Conservation (phyloP, 2,797 vertebrate genomes). For the Gadopsis marmoratus region DNA sequence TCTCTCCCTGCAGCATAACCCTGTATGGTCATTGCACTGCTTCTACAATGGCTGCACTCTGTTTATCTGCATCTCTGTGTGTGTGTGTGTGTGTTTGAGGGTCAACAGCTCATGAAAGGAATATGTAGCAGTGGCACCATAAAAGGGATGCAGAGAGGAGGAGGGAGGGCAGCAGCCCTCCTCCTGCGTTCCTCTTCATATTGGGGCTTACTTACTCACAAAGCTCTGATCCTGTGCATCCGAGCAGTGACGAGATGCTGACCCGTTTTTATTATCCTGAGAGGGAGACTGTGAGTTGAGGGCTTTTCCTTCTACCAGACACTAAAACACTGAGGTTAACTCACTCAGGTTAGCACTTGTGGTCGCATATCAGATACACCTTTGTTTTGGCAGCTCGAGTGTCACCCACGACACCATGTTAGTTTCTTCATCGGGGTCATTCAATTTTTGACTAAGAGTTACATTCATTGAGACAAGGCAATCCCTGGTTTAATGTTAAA, state of each 20-base stretch:
- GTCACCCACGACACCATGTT: too few species aligned
- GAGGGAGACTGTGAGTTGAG: too few species aligned
- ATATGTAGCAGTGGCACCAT: slow-evolving; percentile 71
- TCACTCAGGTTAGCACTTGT: not conserved
- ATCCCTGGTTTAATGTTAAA: not conserved
- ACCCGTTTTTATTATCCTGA: not conserved
- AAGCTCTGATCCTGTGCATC: not conserved
- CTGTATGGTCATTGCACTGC: slow-evolving; percentile 83
- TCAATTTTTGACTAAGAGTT: not conserved
- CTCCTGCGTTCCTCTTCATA: slow-evolving; percentile 66
- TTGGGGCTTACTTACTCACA: slow-evolving; percentile 20
- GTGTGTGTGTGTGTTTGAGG: slow-evolving; percentile 32
- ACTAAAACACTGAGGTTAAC: not conserved
- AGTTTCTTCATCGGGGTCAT: too few species aligned
- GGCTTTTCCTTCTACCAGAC: not conserved
- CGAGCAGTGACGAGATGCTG: not conserved
- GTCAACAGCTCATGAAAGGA: slow-evolving; percentile 37
- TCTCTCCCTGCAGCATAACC: slow-evolving; percentile 67
- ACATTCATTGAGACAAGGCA: too few species aligned
- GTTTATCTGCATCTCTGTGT: slow-evolving; percentile 56
- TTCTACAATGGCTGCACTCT: slow-evolving; percentile 55
- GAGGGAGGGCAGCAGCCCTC: slow-evolving; percentile 43
- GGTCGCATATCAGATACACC: too few species aligned
- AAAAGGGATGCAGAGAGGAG: slow-evolving; percentile 71
- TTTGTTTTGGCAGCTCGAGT: not conserved